Evolutionary conservation across 1,140 invertebrate species (phyloP), one percentile per base, ranked within the genome.

Genomic region (Grapholita molesta): DNA sequence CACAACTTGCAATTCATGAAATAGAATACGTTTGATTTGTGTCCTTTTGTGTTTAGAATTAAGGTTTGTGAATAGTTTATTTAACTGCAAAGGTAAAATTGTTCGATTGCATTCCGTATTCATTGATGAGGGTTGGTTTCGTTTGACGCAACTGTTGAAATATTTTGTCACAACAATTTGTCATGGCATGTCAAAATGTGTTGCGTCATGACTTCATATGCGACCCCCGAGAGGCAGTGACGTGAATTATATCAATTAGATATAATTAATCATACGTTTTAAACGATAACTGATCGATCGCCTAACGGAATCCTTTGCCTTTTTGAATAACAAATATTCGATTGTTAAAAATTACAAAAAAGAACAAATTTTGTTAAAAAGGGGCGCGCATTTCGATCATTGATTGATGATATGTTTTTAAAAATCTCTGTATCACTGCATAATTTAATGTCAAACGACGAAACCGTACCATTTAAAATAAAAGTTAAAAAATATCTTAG

Each of bases 161-260:
- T 91, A 89, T 91, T 91, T 89, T 89, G 89, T 91, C 89, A 91
- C 78, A 89, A 89, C 85, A 89, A 91, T 91, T 91, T 84, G 89
- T 91, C 85, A 91, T 74, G 87, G 79, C 70, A 78, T 86, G 86
- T 88, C 86, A 81, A 68, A 80, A 83, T 86, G 70, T 75, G 71
- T 83, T 83, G 65, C 75, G 89, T 91, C 89, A 91, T 86, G 85
- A 87, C 80, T 73, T 69, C 72, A 69, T 72, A 73, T 69, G 76
- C 64, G 75, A 70, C 77, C 78, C 78, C 80, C 72, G 78, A 72
- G 84, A 77, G 71, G 71, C 70, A 48, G 48, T 52, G 75, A 72
- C 73, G 78, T 83, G 85, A 83, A 88, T 85, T 86, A 82, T 85
- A 86, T 86, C 86, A 82, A 90, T 86, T 86, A 84, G 71, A 64